These are phyloP conservation scores for Enteromius radiatus DNA, from an alignment of 2,797 vertebrate species.

Conservation along the genomic window DNA sequence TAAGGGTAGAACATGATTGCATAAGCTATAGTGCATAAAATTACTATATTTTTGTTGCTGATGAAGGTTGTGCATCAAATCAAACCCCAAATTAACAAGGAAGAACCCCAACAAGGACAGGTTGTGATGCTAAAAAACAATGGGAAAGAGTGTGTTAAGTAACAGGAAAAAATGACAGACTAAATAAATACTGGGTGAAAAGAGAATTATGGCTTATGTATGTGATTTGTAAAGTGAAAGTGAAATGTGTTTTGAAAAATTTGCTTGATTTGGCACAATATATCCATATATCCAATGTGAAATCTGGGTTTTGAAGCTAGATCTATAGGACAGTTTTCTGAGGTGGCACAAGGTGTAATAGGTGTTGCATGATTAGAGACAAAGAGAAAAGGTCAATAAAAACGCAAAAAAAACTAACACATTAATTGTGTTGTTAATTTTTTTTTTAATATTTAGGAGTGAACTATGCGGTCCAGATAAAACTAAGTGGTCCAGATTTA, in stretches of 20 bases:
- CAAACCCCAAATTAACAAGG: neutral
- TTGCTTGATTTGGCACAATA: neutral
- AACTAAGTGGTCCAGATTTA: too few species aligned
- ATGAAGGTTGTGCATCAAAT: neutral
- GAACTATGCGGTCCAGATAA: too few species aligned
- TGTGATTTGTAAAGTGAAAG: neutral
- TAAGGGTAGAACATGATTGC: neutral
- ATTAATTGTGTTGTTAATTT: neutral
- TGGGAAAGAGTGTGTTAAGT: neutral
- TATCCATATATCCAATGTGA: neutral
- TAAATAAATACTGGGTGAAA: neutral
- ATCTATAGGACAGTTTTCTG: neutral
- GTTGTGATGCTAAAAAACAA: neutral
- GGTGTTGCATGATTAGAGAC: neutral
- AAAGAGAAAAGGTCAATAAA: neutral
- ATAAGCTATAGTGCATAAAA: neutral
- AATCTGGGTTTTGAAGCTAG: neutral
- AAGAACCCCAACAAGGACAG: neutral
- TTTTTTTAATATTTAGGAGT: neutral
- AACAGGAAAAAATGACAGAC: neutral
- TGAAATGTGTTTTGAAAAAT: neutral
- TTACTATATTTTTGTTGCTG: neutral
- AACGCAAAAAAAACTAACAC: neutral
- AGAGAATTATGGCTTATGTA: neutral
- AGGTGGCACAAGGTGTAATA: slow-evolving; percentile 6